Evolutionary conservation across 2,888 invertebrate genomes (phyloP), one percentile per base, ranked within the genome.

Genomic region (Napeogenes sylphis): DNA sequence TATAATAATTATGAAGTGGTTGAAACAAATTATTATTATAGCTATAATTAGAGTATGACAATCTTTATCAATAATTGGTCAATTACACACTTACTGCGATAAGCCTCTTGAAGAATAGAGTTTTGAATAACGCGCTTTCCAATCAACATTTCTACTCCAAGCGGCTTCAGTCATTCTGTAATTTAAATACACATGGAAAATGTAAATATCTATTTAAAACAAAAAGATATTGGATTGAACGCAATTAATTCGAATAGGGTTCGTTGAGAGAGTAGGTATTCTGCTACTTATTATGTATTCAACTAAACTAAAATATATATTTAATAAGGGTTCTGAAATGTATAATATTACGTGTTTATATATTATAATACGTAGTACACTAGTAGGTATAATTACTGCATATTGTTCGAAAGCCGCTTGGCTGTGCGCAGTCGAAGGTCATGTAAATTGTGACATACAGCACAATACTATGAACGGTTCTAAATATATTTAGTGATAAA

Each of bases 91-190:
- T 82, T 65, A 86, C 86, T 71, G 54, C 33, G 78, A 72, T 67
- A 76, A 64, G 12, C 74, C 75, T 45, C 78, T 76, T 46, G 80
- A 73, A 3, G 86, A 84, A 70, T 88, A 89, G 13, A 88, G 71
- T 71, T 80, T 82, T n/a, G 82, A 78, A 68, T 90, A 89, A 42
- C 89, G 81, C 14, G 77, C 74, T 74, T 83, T 87, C 90, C 89
- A 90, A 64, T 84, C 80, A 13, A 75, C 77, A 69, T 80, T 71
- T 69, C 75, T 81, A 55, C 70, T 78, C 84, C 84, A 84, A 54
- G 69, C 55, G 30, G 79, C 71, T 72, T 82, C 79, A 30, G 68
- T 58, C 68, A 79, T 79, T 71, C 88, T 88, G 73, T 64, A 82
- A 61, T 14, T 4, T 30, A 30, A 54, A 59, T 46, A 12, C 32